A percentile compares a stretch with the other conserved stretches of the same genome.
phyloP scores from a whole-genome alignment of 2,797 vertebrate genomes.

The Phoebastria nigripes region DNA sequence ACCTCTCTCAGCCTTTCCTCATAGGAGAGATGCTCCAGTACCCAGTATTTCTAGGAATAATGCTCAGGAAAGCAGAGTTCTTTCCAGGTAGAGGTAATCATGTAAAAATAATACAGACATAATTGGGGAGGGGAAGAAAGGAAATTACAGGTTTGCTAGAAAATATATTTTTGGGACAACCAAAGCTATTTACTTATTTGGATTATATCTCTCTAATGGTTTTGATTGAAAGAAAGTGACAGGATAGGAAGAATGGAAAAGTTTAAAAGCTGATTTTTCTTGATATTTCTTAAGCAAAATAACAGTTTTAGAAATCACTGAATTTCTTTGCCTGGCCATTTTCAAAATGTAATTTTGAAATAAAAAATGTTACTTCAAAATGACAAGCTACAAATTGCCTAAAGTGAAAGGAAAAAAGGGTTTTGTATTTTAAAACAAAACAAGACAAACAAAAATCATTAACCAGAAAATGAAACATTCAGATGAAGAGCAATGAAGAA shows the following conservation, averaged over 20 bases:
- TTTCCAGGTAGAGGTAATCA: not conserved
- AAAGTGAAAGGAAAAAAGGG: not conserved
- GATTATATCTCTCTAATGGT: not conserved
- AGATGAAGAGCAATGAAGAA: not conserved
- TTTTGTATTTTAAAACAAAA: not conserved
- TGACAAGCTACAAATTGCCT: not conserved
- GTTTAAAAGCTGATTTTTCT: not conserved
- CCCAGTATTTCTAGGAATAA: not conserved
- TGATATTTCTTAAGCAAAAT: not conserved
- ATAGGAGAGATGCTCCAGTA: not conserved
- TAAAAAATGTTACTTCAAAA: not conserved
- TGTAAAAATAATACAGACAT: not conserved
- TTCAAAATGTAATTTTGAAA: not conserved
- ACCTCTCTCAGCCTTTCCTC: not conserved
- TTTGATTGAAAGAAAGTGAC: not conserved
- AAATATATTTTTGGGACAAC: not conserved
- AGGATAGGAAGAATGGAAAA: not conserved
- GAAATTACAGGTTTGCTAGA: not conserved
- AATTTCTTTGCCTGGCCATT: not conserved
- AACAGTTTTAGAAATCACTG: not conserved
- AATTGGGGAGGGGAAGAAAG: not conserved
- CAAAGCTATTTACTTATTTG: not conserved
- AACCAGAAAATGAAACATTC: not conserved
- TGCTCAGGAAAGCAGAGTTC: not conserved
- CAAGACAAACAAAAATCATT: not conserved